Evolutionary conservation across 2,888 invertebrate genomes (phyloP).

Genomic region (Phaonia tiefii): DNA sequence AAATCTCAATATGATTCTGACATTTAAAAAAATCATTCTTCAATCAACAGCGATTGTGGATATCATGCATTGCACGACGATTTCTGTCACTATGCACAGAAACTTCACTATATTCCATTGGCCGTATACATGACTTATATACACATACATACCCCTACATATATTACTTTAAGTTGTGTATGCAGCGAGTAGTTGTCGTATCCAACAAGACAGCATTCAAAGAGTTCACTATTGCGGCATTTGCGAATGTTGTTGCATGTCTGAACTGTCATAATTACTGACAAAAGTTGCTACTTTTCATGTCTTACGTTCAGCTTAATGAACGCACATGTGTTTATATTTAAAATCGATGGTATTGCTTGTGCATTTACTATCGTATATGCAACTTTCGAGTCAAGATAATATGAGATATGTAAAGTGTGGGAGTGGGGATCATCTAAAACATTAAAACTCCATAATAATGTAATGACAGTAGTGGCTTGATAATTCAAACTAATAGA

Average conservation of each 20-base stretch:
- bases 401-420: no score
- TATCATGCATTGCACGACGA: no score
- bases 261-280: conserved; percentile 68
- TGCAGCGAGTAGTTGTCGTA: conserved; percentile 36
- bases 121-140: conserved; percentile 58
- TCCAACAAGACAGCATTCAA: conserved; percentile 35
- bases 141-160: no score
- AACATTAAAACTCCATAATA: no score
- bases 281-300: conserved; percentile 68
- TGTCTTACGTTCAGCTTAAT: conserved; percentile 58
- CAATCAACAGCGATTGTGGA: no score
- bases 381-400: no score
- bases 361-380: no score
- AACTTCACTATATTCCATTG: neutral
- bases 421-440: no score
- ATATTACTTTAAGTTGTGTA: conserved; percentile 28
- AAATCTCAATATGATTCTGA: no score
- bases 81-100: neutral
- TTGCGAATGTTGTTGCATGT: conserved; percentile 51
- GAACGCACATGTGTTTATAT: conserved; percentile 60
- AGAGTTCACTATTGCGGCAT: conserved; percentile 50
- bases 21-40: no score
- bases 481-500: no score
- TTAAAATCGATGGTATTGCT: conserved; percentile 46
- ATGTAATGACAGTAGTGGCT: no score